Percentiles rank a stretch among this genome's conserved stretches.
These are phyloP conservation scores for Gobiocypris rarus DNA, from an alignment of 2,113 vertebrate genomes.

Conservation along the genomic window DNA sequence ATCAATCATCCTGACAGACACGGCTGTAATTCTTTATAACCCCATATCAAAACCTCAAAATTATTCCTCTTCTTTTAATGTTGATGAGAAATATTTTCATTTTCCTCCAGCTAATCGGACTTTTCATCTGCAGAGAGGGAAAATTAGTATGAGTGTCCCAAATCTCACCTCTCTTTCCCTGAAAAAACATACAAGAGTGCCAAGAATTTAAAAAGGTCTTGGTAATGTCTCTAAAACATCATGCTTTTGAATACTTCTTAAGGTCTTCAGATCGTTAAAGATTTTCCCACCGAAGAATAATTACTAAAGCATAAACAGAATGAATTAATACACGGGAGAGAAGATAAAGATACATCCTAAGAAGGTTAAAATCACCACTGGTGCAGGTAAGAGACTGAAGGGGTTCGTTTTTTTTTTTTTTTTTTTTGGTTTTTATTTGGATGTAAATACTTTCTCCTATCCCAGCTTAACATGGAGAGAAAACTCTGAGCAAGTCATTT, in stretches of 20 bases:
- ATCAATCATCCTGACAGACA: conserved; percentile 80
- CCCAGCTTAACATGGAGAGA: neutral
- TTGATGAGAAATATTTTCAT: conserved; percentile 57
- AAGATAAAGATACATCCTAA: neutral
- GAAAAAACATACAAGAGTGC: conserved; percentile 19
- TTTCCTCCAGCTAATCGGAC: conserved; percentile 55
- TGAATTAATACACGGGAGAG: neutral
- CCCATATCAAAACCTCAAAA: conserved; percentile 60
- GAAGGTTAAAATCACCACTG: neutral
- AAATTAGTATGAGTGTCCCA: conserved; percentile 54
- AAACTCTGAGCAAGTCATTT: neutral
- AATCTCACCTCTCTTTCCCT: conserved; percentile 29
- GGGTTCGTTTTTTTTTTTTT: too few relatives aligned
- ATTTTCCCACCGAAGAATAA: conserved; percentile 12
- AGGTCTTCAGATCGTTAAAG: neutral
- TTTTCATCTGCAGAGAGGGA: conserved; percentile 50
- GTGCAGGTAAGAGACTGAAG: neutral
- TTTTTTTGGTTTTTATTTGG: too few relatives aligned
- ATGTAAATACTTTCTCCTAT: neutral
- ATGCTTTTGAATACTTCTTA: conserved; percentile 28
- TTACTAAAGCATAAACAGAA: conserved; percentile 18
- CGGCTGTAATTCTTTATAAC: conserved; percentile 62
- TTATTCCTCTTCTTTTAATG: conserved; percentile 61
- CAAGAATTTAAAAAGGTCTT: conserved; percentile 45
- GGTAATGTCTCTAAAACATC: conserved; percentile 32